These are phyloP conservation scores for Penaeus indicus DNA, from an alignment of 1,140 invertebrate species.

Conservation along the genomic window DNA sequence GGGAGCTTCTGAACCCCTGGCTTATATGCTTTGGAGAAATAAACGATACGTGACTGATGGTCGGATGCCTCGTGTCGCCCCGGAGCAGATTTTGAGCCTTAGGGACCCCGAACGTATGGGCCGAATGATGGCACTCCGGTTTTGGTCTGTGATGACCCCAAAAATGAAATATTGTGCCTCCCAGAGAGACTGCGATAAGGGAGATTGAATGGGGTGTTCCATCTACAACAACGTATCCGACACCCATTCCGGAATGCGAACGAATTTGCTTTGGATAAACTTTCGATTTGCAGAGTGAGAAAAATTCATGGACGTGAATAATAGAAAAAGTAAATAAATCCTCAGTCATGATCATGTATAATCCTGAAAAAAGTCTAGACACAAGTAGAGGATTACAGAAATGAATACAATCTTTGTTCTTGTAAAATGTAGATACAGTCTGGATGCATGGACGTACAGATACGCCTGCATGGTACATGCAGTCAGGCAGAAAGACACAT, in stretches of 20 bases:
- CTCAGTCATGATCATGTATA: conserved; percentile 42
- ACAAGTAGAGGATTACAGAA: too few species aligned
- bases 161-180: conserved; percentile 66
- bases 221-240: conserved; percentile 64
- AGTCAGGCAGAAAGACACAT: background rate
- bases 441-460: too few species aligned
- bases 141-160: conserved; percentile 62
- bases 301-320: conserved; percentile 48
- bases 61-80: conserved; percentile 51
- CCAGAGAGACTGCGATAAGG: conserved; percentile 65
- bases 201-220: conserved; percentile 66
- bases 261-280: conserved; percentile 64
- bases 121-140: conserved; percentile 34
- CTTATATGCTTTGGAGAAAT: conserved; percentile 66
- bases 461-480: too few species aligned
- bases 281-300: conserved; percentile 59
- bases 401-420: too few species aligned
- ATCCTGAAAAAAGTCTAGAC: too few species aligned
- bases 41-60: conserved; percentile 65
- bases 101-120: conserved; percentile 13
- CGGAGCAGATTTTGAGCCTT: conserved; percentile 54
- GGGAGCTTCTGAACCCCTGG: conserved; percentile 65
- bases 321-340: conserved; percentile 17
- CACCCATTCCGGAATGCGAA: conserved; percentile 64
- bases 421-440: too few species aligned